Base-by-base conservation (phyloP, 1,140 invertebrate species). In the Muscidifurax raptorellus region DNA sequence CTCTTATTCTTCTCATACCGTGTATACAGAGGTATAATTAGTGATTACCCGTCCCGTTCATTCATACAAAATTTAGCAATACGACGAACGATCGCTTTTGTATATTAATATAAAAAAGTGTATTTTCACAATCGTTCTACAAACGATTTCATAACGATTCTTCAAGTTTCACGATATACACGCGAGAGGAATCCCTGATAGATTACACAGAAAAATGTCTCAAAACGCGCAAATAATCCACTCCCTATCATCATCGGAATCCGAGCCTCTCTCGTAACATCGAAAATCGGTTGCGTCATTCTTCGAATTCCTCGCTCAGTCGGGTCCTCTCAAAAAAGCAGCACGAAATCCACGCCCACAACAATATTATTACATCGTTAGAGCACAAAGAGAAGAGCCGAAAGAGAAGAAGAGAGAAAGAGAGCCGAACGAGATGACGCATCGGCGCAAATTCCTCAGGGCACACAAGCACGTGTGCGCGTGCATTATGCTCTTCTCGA, bases 211-310 rank as follows among this genome's bases (percentile, higher is more conserved):
- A 40, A 40, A 9, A 9, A 10, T 40, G 36, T 40, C 28, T n/a
- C 67, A 13, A 71, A 71, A 71, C 28, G 9, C 28, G 28, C 28
- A 22, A 71, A 27, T 67, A 40, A 0, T 10, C 7, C 36, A 40
- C 36, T 40, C 6, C 7, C 36, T 40, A 40, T 40, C 36, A 40
- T 40, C 36, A 1, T 40, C 36, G 7, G 36, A 40, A 40, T 40
- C 25, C 12, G 7, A 52, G n/a, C 15, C 67, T 69, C 18, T 59
- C 52, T 59, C 52, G 52, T 59, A 59, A 59, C 52, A 59, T 15
- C 12, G 0, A 81, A 82, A 52, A 82, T 64, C 44, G 59, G n/a
- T 82, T 82, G 69, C 80, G 74, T 82, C 80, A 82, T 82, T 32
- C 28, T 7, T 12, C 18, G 67, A 72, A 81, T 81, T 81, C 71